Evolutionary conservation across 2,113 vertebrate genomes (phyloP).

Genomic region (Neolamprologus caudopunctatus): DNA sequence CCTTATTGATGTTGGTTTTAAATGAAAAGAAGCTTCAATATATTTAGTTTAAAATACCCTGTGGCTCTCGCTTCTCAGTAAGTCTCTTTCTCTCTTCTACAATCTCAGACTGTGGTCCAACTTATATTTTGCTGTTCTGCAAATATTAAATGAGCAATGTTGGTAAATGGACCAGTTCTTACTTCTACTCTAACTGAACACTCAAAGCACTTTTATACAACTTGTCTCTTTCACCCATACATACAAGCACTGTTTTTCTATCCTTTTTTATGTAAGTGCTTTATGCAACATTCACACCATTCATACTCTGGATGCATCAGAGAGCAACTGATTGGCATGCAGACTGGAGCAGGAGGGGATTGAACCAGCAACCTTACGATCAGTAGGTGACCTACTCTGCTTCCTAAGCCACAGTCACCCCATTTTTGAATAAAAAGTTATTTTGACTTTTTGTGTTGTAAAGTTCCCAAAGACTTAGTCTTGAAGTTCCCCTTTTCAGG

Average conservation of each 20-base stretch:
- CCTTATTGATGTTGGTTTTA: not conserved
- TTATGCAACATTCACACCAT: not conserved
- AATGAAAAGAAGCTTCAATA: not conserved
- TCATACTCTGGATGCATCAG: not conserved
- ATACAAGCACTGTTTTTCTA: not conserved
- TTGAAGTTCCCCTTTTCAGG: not conserved
- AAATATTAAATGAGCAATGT: not conserved
- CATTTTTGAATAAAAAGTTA: not conserved
- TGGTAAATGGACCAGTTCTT: not conserved
- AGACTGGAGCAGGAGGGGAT: not conserved
- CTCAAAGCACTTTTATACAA: not conserved
- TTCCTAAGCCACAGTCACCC: not conserved
- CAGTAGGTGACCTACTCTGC: not conserved
- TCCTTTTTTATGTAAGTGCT: not conserved
- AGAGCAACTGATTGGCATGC: not conserved
- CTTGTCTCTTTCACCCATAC: not conserved
- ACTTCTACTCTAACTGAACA: not conserved
- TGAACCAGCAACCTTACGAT: not conserved
- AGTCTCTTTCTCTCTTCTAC: not conserved
- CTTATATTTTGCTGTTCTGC: not conserved
- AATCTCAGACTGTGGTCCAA: not conserved
- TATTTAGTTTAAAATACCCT: not conserved
- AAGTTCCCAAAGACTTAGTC: rapidly evolving
- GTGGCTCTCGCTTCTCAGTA: not conserved
- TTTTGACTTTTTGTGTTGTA: not conserved